These are phyloP conservation scores for Leptobrachium leishanense DNA, from an alignment of 2,113 vertebrate genomes.

Conservation along the genomic window DNA sequence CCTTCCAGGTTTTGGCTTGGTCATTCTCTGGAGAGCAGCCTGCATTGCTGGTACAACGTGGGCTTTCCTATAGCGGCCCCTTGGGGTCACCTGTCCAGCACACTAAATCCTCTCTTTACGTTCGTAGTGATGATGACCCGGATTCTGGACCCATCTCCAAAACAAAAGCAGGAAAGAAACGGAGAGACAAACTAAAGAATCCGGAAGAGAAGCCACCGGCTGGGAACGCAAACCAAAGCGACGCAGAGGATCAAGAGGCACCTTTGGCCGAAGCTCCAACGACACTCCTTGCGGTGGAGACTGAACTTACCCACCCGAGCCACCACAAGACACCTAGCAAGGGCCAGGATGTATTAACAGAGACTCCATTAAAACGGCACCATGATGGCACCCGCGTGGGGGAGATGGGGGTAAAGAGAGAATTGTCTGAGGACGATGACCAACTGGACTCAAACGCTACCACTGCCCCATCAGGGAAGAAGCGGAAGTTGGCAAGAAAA, in stretches of 20 bases:
- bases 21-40: too few relatives aligned
- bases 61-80: too few relatives aligned
- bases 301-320: background rate
- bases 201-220: background rate
- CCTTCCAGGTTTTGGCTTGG: too few relatives aligned
- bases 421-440: background rate
- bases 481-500: constrained; percentile 44
- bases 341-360: background rate
- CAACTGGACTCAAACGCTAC: background rate
- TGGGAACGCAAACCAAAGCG: background rate
- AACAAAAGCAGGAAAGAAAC: constrained; percentile 63
- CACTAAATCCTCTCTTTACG: background rate
- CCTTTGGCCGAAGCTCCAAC: constrained; percentile 14
- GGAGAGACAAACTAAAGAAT: constrained; percentile 48
- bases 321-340: background rate
- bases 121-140: constrained; percentile 39
- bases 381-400: background rate
- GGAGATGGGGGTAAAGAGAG: background rate
- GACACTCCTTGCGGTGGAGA: background rate
- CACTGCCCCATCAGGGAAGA: background rate
- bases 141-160: constrained; percentile 52
- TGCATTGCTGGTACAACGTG: too few relatives aligned
- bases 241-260: background rate
- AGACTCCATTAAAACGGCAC: background rate
- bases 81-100: too few relatives aligned